These are phyloP conservation scores for Morus bassanus DNA, from an alignment of 2,797 vertebrate species.

Conservation along the genomic window DNA sequence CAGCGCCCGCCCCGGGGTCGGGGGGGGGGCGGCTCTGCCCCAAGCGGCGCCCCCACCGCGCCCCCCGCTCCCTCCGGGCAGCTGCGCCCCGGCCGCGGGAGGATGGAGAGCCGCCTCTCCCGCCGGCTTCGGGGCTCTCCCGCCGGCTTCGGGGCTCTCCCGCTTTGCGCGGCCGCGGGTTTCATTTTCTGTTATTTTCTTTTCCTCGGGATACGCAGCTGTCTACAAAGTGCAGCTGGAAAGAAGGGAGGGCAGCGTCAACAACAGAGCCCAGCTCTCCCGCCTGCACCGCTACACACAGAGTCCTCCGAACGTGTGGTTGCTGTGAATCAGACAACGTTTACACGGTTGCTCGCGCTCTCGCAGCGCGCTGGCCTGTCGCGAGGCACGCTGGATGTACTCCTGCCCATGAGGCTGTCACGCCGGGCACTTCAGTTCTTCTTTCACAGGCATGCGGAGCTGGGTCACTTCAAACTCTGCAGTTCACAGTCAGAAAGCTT, in stretches of 20 bases:
- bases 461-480: background rate
- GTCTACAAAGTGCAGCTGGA: background rate
- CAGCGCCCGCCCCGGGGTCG: too few species aligned
- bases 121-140: background rate
- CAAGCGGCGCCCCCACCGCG: accelerated
- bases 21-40: background rate
- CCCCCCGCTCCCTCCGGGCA: background rate
- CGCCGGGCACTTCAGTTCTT: accelerated
- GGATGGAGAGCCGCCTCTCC: background rate
- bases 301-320: accelerated
- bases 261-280: background rate
- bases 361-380: accelerated
- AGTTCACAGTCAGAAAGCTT: background rate
- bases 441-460: background rate
- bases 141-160: background rate
- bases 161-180: accelerated
- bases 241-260: background rate
- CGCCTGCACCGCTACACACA: accelerated
- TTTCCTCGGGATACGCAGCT: background rate
- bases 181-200: too few species aligned
- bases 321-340: accelerated
- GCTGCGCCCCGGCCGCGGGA: background rate
- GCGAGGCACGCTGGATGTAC: accelerated
- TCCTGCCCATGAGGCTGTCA: background rate
- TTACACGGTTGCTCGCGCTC: background rate